A percentile compares a stretch with the other conserved stretches of the same genome.
phyloP scores from a whole-genome alignment of 2,888 invertebrate genomes.

The Germaria angustata region DNA sequence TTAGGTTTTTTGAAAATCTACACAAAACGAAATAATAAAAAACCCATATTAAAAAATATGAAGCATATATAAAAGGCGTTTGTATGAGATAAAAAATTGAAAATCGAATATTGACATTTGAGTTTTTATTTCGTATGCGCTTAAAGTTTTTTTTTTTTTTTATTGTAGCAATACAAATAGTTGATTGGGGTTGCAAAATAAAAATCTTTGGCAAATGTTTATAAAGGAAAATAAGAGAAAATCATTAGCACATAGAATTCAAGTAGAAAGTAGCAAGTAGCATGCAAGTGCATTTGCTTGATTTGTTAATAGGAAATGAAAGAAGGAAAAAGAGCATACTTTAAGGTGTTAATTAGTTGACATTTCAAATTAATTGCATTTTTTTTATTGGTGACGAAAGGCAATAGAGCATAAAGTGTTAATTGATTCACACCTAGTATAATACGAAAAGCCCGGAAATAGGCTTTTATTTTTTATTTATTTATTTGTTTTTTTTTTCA shows the following conservation, averaged over 20 bases:
- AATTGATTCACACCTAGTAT: slow-evolving; percentile 62
- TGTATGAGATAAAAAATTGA: slow-evolving; percentile 36
- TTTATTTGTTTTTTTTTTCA: no score
- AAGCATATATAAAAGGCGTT: slow-evolving; percentile 57
- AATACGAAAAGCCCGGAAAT: neutral
- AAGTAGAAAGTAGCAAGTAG: slow-evolving; percentile 33
- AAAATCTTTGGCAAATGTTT: slow-evolving; percentile 46
- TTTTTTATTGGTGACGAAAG: slow-evolving; percentile 21
- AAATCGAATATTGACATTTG: slow-evolving; percentile 67
- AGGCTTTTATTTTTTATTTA: neutral
- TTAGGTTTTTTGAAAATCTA: slow-evolving; percentile 73
- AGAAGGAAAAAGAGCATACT: slow-evolving; percentile 62
- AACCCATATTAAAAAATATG: slow-evolving; percentile 39
- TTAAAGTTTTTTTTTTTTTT: neutral
- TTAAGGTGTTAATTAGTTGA: slow-evolving; percentile 77
- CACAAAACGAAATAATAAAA: slow-evolving; percentile 39
- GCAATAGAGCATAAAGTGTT: slow-evolving; percentile 59
- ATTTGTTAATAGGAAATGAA: slow-evolving; percentile 47
- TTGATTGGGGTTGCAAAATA: slow-evolving; percentile 55
- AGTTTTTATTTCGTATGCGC: slow-evolving; percentile 27
- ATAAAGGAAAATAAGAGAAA: slow-evolving; percentile 38
- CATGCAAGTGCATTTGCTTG: slow-evolving; percentile 50
- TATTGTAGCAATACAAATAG: slow-evolving; percentile 52
- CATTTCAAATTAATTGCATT: slow-evolving; percentile 76
- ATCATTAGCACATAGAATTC: slow-evolving; percentile 1